phyloP scores from a whole-genome alignment of 2,888 invertebrate genomes.

The Athalia circularis region DNA sequence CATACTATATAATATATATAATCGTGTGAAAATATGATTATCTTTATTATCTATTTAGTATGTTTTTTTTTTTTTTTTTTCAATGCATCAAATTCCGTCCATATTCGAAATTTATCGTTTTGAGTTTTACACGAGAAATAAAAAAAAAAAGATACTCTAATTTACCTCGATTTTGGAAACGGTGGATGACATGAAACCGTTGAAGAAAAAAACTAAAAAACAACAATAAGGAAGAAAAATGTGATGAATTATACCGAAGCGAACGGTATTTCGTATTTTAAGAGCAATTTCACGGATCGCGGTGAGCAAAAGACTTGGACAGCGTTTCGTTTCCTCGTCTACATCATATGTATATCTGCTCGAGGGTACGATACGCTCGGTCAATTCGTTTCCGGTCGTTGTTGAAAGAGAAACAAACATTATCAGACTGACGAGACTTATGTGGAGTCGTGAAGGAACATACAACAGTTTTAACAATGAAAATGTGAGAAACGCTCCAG shows the following conservation, averaged over 20 bases:
- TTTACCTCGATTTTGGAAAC: too few species aligned
- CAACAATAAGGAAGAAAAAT: not conserved
- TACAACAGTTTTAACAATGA: not conserved
- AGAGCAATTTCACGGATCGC: slow-evolving; percentile 36
- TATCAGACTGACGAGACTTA: too few species aligned
- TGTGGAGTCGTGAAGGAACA: too few species aligned
- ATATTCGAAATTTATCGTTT: too few species aligned
- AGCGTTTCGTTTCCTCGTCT: not conserved
- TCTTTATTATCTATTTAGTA: not conserved
- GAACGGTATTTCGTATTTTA: not conserved
- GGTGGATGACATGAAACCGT: not conserved
- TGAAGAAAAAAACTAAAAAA: not conserved
- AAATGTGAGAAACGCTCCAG: not conserved
- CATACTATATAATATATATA: too few species aligned
- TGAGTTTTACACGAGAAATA: too few species aligned
- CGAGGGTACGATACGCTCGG: slow-evolving; percentile 25
- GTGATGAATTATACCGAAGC: not conserved
- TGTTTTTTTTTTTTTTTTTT: too few species aligned
- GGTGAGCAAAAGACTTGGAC: slow-evolving; percentile 19
- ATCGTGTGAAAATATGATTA: not conserved
- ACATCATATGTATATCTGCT: not conserved
- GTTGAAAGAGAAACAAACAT: slow-evolving; percentile 29
- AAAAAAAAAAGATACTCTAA: too few species aligned
- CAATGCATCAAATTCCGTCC: too few species aligned
- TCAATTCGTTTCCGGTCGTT: slow-evolving; percentile 40